Base-by-base conservation (phyloP, 2,888 invertebrate species). In the Ochropacha duplaris region DNA sequence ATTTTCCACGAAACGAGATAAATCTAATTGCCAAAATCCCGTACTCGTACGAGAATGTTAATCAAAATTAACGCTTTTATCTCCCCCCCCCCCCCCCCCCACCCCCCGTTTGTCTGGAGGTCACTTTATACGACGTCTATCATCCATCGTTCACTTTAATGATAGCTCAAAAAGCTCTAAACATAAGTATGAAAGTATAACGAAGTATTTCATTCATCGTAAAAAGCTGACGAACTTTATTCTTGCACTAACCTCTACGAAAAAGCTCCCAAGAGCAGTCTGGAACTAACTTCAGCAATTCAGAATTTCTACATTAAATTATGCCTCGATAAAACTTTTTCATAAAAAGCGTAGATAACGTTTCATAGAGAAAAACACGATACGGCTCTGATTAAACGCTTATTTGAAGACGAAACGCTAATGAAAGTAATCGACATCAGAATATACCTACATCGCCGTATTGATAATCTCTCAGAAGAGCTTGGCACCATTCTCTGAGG, bases 401-500 rank as follows among this genome's bases (percentile, higher is more conserved):
- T 44, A 6, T 44, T 44, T 36, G n/a, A n/a, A 19, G 44, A 19
- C 19, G 36, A 36, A 1, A n/a, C 44, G 44, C 19, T 44, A n/a
- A 44, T 44, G 44, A 44, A 44, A 44, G 44, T 19, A 19, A 44
- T 44, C 9, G 44, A 19, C 44, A 19, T 44, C n/a, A 1, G 44
- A 19, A 19, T 39, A 39, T 19, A 44, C n/a, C n/a, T n/a, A n/a
- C 44, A 44, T 19, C 19, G 19, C 44, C 1, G 9, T 44, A 44
- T 44, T 44, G n/a, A 4, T 9, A 19, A 44, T 44, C 44, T 39
- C n/a, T 44, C 19, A 19, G 44, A 44, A 44, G 16, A 44, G 44
- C 49, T 50, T 58, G 57, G 26, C 54, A 50, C 39, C 49, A 55
- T 57, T 65, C 62, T 62, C 65, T 62, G 63, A 54, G 49, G 57